Base-by-base conservation (phyloP, 53 echinoderm and acorn worm species). In the Arbacia lixula region DNA sequence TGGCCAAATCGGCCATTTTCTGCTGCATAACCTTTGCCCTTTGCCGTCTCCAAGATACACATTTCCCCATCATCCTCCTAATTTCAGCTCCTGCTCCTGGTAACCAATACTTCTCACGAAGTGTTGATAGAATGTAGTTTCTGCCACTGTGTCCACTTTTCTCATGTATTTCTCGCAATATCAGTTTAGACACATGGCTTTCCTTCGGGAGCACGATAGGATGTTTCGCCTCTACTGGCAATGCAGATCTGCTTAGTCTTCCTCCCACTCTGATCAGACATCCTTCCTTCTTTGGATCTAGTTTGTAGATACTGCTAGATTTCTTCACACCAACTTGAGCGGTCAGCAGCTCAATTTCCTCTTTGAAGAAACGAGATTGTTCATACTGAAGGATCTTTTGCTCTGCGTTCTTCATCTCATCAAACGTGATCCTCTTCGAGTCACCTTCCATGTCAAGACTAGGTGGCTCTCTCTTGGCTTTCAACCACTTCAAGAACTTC, bases 351-450 rank as follows among this genome's bases (percentile, higher is more conserved):
- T 21, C 27, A 1, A 78, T 78, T 60, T 78, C 79, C 19, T 77
- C 58, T 36, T 8, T 17, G 6, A 57, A 77, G 77, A 57, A 57
- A 37, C 37, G 57, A 9, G 77, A 77, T 34, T 77, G 77, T 22
- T 57, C 77, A 77, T 57, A 37, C 39, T 77, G 77, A 6, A 77
- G 77, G 31, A 78, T 78, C 60, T 78, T 78, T 60, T 78, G 37
- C 79, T 78, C 79, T 26, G 79, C 79, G 38, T 58, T 36, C 39
- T n/a, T 58, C 79, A 78, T 78, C 42, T 78, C 79, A 20, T 78
- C 61, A 1, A 60, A 24, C 2, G 61, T 78, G 1, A 78, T 57
- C 26, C 41, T 78, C 0, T 29, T 60, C 26, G 39, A 60, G 8
- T 57, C 17, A 37, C 26, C 40, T 60, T 40, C 61, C 39, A 0